Evolutionary conservation across 2,888 invertebrate genomes (phyloP), one percentile per base, ranked within the genome.

Genomic region (Panopea generosa): DNA sequence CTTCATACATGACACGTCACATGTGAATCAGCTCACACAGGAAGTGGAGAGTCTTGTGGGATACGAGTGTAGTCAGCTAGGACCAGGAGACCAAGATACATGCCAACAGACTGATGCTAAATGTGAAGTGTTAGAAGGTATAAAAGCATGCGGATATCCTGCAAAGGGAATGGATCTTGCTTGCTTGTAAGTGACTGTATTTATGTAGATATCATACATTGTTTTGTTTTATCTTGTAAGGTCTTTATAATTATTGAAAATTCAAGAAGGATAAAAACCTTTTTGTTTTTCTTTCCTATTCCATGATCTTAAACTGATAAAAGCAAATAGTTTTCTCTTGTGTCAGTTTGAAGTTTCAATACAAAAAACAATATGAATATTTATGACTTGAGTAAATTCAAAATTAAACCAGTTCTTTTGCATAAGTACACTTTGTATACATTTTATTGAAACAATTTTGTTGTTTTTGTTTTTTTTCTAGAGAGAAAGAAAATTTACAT

Each of bases 31-130:
- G 22, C 20, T 38, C 6, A 20, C 70, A 47, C 49, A 49, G 27
- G 47, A 72, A 29, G 49, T 72, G n/a, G 53, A 72, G 2, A 47
- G 47, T 7, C 60, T 72, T 29, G 65, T 72, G 11, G 71, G 71
- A 6, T 72, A 26, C 60, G 65, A 72, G 38, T 72, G 71, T 29
- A 47, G 33, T 7, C 71, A 72, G 60, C 22, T 72, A 2, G 65
- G 65, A 22, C 9, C 47, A 14, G n/a, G 9, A n/a, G 47, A 55
- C 24, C 69, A 53, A 0, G 69, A 61, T n/a, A 33, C 45, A 1
- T 69, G 69, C 55, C 53, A 61, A 45, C 26, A 38, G 11, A 26
- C 52, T 6, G 26, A 22, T 3, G 20, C 53, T 20, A 22, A 18
- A 7, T 69, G 69, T 69, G 69, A 69, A 38, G 38, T 69, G 2